Base-by-base conservation (phyloP, 2,113 vertebrate species). In the Mungos mungo region DNA sequence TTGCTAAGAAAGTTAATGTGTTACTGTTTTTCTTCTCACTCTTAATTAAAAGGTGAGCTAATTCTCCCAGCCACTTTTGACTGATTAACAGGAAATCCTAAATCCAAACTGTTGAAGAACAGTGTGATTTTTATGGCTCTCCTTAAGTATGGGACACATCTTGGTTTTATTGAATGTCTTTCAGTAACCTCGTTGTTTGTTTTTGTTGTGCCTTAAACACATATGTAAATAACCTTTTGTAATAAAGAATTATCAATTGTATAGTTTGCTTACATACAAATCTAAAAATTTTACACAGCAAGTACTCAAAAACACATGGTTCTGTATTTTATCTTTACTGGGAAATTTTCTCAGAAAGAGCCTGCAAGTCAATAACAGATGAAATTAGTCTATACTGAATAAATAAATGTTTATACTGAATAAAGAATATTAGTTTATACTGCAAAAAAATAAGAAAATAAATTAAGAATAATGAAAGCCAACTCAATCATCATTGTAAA, bases 201-300 rank as follows among this genome's bases (percentile, higher is more conserved):
- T 33, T 38, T 69, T 38, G 63, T 60, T 18, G 92, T 90, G 50
- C 38, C 69, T 95, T 74, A 89, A 97, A 94, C 38, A 94, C 35
- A 82, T 71, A 81, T 97, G 96, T 98, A 97, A 96, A 97, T 97
- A 97, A 96, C 12, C 29, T 92, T 97, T 93, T 96, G 95, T 94
- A 98, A 97, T 97, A 97, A 98, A 98, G 66, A 85, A 91, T 93
- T 57, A 81, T 76, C 23, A 54, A 31, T 93, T 92, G 50, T 74
- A 57, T 74, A 80, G 71, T 83, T 96, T 94, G 50, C 89, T 92
- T 93, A 93, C 4, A 81, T 33, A 72, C 27, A 94, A 74, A 87
- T 80, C 38, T 74, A 74, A 72, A 94, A 69, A 72, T 38, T 93
- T 88, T 88, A 95, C 57, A 91, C 5, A 82, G 31, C 27, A 93